A percentile compares a stretch with the other conserved stretches of the same genome.
These are phyloP conservation scores for Aplochiton taeniatus DNA, from an alignment of 2,797 vertebrate genomes.

Conservation along the genomic window DNA sequence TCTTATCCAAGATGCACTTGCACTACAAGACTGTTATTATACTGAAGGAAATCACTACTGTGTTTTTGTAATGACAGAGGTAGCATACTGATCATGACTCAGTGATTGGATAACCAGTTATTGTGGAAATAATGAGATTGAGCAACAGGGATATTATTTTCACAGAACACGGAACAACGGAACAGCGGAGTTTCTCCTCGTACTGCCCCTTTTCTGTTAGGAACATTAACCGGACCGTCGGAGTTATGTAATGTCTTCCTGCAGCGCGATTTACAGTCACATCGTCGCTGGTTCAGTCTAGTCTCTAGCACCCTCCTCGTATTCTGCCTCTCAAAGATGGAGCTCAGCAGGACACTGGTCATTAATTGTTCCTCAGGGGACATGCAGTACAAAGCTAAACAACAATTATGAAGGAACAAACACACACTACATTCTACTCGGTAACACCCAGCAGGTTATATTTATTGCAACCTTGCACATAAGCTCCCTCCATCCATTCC, in stretches of 20 bases:
- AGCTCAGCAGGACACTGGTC: too few relatives aligned
- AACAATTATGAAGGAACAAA: too few relatives aligned
- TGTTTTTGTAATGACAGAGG: too few relatives aligned
- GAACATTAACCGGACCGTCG: background rate
- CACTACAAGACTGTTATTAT: background rate
- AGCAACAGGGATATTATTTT: too few relatives aligned
- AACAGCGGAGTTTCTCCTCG: background rate
- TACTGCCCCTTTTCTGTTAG: background rate
- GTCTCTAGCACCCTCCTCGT: background rate
- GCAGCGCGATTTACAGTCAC: background rate
- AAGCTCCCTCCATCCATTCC: constrained; percentile 19
- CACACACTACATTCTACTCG: too few relatives aligned
- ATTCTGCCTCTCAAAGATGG: constrained; percentile 17
- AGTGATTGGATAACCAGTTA: too few relatives aligned
- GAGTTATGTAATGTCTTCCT: background rate
- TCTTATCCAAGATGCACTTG: too few relatives aligned
- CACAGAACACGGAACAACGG: too few relatives aligned
- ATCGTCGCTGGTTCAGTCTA: constrained; percentile 18
- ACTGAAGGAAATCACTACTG: background rate
- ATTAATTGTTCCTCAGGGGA: too few relatives aligned
- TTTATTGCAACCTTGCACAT: background rate
- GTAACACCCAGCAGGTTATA: too few relatives aligned
- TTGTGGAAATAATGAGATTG: background rate
- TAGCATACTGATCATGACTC: too few relatives aligned
- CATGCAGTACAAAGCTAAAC: too few relatives aligned